Percentiles rank a stretch among this genome's conserved stretches.
Conservation (phyloP, 2,113 vertebrate genomes). For the Ginglymostoma cirratum region DNA sequence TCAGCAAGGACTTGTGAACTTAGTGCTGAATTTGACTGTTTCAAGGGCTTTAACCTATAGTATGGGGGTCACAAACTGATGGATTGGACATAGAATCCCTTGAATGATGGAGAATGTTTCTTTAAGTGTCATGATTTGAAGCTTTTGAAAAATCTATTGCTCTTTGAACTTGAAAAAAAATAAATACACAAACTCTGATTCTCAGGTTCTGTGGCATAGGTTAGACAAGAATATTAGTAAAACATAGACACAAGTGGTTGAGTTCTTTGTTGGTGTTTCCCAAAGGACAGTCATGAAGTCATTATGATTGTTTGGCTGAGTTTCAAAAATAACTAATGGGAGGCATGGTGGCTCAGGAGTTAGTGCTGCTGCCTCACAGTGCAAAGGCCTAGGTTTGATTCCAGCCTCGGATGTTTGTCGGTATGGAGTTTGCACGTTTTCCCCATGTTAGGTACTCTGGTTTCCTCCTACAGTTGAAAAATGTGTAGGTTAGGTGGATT, state of each 20-base stretch:
- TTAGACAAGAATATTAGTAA: neutral
- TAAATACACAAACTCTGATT: neutral
- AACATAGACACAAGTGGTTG: neutral
- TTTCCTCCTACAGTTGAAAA: too few species aligned
- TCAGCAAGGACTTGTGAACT: neutral
- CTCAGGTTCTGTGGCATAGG: neutral
- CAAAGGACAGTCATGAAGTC: neutral
- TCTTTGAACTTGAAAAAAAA: neutral
- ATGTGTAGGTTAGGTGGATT: too few species aligned
- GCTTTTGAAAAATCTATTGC: neutral
- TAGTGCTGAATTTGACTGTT: neutral
- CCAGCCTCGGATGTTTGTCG: too few species aligned
- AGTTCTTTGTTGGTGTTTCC: neutral
- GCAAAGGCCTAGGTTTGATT: too few species aligned
- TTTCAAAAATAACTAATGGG: neutral
- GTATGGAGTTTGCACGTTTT: too few species aligned
- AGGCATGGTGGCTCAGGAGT: too few species aligned
- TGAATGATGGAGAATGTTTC: neutral
- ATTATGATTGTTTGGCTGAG: neutral
- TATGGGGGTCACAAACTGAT: neutral
- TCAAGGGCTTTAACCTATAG: neutral
- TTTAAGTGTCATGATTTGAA: neutral
- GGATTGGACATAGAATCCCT: neutral
- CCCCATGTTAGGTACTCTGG: too few species aligned
- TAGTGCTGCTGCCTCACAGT: too few species aligned